Percentiles rank a stretch among this genome's conserved stretches.
These are phyloP conservation scores for Thera britannica DNA, from an alignment of 2,888 invertebrate species.

Conservation along the genomic window DNA sequence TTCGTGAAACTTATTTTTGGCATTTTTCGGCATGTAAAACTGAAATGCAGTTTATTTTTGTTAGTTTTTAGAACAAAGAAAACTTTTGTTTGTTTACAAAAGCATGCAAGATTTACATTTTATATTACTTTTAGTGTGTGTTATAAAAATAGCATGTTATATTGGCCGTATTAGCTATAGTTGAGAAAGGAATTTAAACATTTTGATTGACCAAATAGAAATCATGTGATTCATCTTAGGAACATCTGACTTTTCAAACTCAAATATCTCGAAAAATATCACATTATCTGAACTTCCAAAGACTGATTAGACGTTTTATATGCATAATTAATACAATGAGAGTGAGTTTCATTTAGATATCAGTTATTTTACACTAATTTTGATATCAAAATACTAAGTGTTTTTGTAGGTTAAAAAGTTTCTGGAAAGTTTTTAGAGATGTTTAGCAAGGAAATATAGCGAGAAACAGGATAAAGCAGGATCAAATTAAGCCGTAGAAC, in stretches of 20 bases:
- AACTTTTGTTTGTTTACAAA: slow-evolving; percentile 9
- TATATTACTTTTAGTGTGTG: not conserved
- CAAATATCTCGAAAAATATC: slow-evolving; percentile 35
- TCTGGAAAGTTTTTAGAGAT: not conserved
- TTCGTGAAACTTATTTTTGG: no score
- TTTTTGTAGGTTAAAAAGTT: slow-evolving; percentile 32
- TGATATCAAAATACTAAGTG: slow-evolving; percentile 14
- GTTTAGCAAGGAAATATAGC: slow-evolving; percentile 2
- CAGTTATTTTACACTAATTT: slow-evolving; percentile 17
- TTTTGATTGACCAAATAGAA: slow-evolving; percentile 4
- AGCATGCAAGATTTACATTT: slow-evolving; percentile 2
- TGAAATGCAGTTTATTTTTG: no score
- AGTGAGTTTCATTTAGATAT: slow-evolving; percentile 34
- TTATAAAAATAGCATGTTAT: not conserved
- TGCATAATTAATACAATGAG: slow-evolving; percentile 36
- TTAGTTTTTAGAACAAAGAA: slow-evolving; percentile 4
- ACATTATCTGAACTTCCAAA: not conserved
- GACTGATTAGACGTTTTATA: not conserved
- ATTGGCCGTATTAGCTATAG: not conserved
- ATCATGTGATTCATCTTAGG: slow-evolving; percentile 63
- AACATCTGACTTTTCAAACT: slow-evolving; percentile 56
- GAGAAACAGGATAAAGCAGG: not conserved
- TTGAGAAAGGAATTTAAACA: slow-evolving; percentile 7
- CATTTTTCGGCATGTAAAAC: no score
- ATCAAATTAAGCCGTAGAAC: not conserved